phyloP scores from a whole-genome alignment of 2,113 vertebrate genomes.

The Proteles cristata region DNA sequence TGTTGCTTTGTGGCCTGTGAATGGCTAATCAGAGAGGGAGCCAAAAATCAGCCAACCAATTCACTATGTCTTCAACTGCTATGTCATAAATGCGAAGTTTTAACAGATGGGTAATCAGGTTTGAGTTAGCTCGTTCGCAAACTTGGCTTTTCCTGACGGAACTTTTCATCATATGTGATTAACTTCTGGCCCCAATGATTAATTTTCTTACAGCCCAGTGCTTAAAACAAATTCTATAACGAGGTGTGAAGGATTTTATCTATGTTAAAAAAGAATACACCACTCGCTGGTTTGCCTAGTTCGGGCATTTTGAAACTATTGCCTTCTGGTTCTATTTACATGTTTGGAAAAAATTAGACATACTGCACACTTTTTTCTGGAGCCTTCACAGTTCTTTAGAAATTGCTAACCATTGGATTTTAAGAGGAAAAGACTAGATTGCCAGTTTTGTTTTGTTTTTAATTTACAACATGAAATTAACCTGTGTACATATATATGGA shows the following conservation, averaged over 20 bases:
- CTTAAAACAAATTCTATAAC: neutral
- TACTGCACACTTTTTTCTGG: neutral
- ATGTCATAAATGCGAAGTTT: neutral
- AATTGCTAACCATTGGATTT: neutral
- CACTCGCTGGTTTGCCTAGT: slow-evolving; percentile 7
- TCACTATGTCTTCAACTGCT: neutral
- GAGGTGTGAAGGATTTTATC: neutral
- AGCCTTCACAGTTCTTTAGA: neutral
- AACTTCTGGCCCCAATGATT: neutral
- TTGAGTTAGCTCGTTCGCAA: slow-evolving; percentile 26
- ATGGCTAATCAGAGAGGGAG: neutral
- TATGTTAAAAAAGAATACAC: neutral
- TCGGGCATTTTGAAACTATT: neutral
- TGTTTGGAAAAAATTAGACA: slow-evolving; percentile 48
- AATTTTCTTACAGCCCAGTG: slow-evolving; percentile 23
- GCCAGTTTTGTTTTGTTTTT: neutral
- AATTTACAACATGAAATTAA: neutral
- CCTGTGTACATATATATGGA: neutral
- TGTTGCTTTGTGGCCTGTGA: neutral
- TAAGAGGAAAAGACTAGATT: neutral
- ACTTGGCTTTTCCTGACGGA: neutral
- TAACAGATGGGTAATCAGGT: neutral
- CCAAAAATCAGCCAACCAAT: neutral
- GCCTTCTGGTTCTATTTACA: neutral
- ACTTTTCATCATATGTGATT: neutral